Evolutionary conservation across 2,797 vertebrate genomes (phyloP), one percentile per base, ranked within the genome.

Genomic region (Aselliscus stoliczkanus): DNA sequence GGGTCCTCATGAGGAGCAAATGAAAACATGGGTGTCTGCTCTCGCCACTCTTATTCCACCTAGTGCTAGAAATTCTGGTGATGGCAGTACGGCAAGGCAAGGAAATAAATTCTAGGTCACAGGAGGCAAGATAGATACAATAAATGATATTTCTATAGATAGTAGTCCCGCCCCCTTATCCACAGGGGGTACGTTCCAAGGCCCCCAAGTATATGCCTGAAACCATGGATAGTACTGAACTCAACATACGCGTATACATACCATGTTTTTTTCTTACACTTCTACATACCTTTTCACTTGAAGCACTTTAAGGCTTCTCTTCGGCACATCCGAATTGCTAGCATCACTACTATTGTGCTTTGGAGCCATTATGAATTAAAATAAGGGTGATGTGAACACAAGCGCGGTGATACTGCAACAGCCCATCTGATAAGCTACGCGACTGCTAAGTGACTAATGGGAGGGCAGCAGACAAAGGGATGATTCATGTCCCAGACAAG

Each of bases 11-110:
- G 50, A 29, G 25, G 44, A 52, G n/a, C 34, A 5, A 27, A 15
- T 5, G 29, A 13, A 47, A 21, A 25, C 31, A 3, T 0, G 11
- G 7, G 11, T 8, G 7, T 15, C 69, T 47, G 62, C 14, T 27
- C 42, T 10, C n/a, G 7, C 2, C 12, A 14, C 29, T 15, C 34
- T 5, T 7, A 27, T 0, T 52, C 44, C 21, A 21, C 17, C 3
- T 29, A 8, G 50, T 34, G 31, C 39, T 15, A 12, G 80, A 64
- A 18, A 10, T 58, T 62, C 86, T 34, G 37, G 56, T 44, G 54
- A 15, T 34, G 4, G 10, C 31, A 27, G 3, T 54, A 17, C 52
- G 8, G 64, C 73, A 52, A 69, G 77, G 34, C 34, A 47, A 29
- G 54, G 52, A 54, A 44, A 67, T 47, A 27, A 23, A 54, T 54